Conservation (phyloP, 2,888 invertebrate genomes). For the Chalcis sispes region DNA sequence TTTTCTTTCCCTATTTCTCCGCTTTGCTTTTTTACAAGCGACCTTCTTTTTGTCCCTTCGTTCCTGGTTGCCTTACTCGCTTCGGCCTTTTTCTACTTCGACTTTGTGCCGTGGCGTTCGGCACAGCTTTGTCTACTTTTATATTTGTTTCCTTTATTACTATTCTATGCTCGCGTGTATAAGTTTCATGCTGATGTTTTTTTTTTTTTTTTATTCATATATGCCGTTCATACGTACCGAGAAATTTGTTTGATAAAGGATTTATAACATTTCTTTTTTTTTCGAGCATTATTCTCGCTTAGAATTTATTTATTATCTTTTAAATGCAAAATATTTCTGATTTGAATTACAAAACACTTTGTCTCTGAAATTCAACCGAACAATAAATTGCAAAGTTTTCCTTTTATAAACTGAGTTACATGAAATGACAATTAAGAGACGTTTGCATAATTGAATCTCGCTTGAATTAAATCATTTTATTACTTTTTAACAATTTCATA, state of each 20-base stretch:
- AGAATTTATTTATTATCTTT: no score
- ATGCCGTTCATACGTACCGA: conserved; percentile 11
- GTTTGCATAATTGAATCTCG: no score
- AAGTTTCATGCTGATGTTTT: not conserved
- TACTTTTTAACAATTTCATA: no score
- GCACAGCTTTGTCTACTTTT: conserved; percentile 7
- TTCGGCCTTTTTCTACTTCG: no score
- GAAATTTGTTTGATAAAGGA: conserved; percentile 1
- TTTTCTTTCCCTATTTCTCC: not conserved
- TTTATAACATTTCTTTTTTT: not conserved
- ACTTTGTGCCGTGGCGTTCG: not conserved
- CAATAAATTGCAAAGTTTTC: no score
- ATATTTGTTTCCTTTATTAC: conserved; percentile 30
- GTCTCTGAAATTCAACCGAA: no score
- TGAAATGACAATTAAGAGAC: no score
- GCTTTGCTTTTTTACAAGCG: not conserved
- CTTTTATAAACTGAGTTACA: no score
- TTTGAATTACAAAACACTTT: no score
- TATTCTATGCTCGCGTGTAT: conserved; percentile 13
- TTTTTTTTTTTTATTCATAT: conserved; percentile 4
- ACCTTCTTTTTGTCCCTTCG: no score
- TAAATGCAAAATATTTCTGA: no score
- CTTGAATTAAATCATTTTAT: no score
- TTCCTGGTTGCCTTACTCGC: not conserved
- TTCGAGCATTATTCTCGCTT: not conserved